Conservation (phyloP, 2,888 invertebrate genomes). For the Nephrotoma guestfalica region DNA sequence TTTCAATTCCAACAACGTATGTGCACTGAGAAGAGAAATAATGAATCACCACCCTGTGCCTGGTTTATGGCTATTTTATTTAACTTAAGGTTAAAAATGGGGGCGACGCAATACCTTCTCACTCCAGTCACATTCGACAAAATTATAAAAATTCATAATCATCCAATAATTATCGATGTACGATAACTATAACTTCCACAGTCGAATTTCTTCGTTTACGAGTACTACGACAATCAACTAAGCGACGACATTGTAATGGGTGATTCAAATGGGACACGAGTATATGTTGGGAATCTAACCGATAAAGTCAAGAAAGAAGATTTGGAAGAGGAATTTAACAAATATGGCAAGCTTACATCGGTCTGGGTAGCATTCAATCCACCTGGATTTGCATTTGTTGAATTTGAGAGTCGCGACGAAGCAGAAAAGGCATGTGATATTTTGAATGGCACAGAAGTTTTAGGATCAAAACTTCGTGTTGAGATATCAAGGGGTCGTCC, state of each 20-base stretch:
- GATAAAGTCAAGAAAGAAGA: slow-evolving; percentile 86
- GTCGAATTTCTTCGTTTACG: neutral
- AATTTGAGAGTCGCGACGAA: slow-evolving; percentile 77
- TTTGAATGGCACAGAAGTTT: slow-evolving; percentile 45
- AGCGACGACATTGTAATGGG: slow-evolving; percentile 19
- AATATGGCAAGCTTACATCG: slow-evolving; percentile 81
- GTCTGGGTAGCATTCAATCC: slow-evolving; percentile 90
- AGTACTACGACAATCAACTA: neutral
- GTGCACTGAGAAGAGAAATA: neutral
- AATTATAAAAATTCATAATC: neutral
- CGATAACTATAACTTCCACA: slow-evolving; percentile 5
- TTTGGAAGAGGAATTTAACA: slow-evolving; percentile 78
- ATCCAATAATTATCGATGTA: slow-evolving; percentile 1
- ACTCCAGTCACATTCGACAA: neutral
- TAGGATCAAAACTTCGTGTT: slow-evolving; percentile 76
- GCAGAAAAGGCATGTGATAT: slow-evolving; percentile 74
- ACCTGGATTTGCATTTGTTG: slow-evolving; percentile 88
- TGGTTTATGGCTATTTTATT: neutral
- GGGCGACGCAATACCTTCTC: neutral
- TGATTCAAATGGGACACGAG: slow-evolving; percentile 49
- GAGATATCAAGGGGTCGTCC: slow-evolving; percentile 75
- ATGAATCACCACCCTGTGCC: neutral
- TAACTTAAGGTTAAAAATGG: neutral
- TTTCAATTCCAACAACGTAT: neutral
- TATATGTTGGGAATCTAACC: slow-evolving; percentile 79